Evolutionary conservation across 2,888 invertebrate species (phyloP).

Genomic region (Chymomyza amoena): DNA sequence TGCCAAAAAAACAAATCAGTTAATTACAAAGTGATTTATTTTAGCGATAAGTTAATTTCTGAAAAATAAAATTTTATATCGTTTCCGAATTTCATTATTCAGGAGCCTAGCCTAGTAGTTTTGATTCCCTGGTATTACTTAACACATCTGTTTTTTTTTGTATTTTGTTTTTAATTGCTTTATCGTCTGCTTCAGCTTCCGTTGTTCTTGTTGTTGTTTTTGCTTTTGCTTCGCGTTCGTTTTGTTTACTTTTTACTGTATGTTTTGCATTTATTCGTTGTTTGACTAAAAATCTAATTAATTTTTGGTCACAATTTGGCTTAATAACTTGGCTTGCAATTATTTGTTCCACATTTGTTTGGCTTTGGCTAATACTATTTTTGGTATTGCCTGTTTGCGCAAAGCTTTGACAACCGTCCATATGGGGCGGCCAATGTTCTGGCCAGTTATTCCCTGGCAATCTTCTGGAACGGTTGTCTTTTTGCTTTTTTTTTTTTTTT

Average conservation of each 20-base stretch:
- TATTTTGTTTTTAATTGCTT: slow-evolving; percentile 3
- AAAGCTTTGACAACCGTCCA: too few species aligned
- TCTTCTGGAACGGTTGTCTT: background rate
- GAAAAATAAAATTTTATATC: background rate
- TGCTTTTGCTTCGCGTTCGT: too few species aligned
- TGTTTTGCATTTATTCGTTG: slow-evolving; percentile 4
- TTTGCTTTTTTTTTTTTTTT: background rate
- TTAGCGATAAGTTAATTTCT: background rate
- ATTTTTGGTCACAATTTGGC: slow-evolving; percentile 15
- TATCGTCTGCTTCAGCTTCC: slow-evolving; percentile 12
- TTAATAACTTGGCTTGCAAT: too few species aligned
- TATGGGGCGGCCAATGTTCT: background rate
- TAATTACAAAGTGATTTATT: too few species aligned
- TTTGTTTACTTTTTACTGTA: too few species aligned
- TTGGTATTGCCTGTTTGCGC: too few species aligned
- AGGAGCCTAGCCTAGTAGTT: slow-evolving; percentile 1
- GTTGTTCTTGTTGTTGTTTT: slow-evolving; percentile 12
- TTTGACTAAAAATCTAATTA: slow-evolving; percentile 23
- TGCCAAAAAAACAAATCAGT: too few species aligned
- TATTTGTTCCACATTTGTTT: too few species aligned
- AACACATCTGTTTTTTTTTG: slow-evolving; percentile 3
- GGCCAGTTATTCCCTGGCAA: slow-evolving; percentile 1
- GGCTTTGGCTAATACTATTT: too few species aligned
- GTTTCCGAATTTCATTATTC: slow-evolving; percentile 7
- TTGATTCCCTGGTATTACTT: slow-evolving; percentile 5